Base-by-base conservation (phyloP, 2,797 vertebrate genomes). In the Emydoidea blandingii region DNA sequence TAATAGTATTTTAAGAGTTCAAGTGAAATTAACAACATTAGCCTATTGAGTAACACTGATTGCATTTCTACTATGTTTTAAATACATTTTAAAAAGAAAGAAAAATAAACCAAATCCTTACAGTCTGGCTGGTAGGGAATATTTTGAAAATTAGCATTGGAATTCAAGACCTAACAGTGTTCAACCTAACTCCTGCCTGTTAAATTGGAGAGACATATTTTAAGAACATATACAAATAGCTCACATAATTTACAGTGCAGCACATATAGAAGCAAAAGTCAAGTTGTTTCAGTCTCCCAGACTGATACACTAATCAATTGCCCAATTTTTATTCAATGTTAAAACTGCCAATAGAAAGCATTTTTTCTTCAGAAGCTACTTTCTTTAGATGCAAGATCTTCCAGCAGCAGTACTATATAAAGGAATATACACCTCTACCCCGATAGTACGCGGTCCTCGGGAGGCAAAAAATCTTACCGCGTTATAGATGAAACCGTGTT, bases 161-260 rank as follows among this genome's bases (percentile, higher is more conserved):
- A 76, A 80, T 89, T 83, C 89, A 44, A 86, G 74, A 94, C 2
- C 2, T 15, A 90, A 34, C 18, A 95, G 81, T 50, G 86, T 59
- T 90, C 65, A 91, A n/a, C 19, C 65, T 82, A 37, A 89, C 9
- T 21, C 47, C 18, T 54, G 27, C 4, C n/a, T 84, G 37, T 15
- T 59, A 87, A 81, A 88, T 0, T 59, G 65, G 50, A 49, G 93
- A 87, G 37, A 85, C 54, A 11, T 92, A 93, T 87, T 81, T 53
- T 52, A 93, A 81, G 85, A 89, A 86, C 41, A 88, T 19, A 54
- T 79, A 12, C 23, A 78, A 8, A 1, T 25, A 34, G 91, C 37
- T 89, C 79, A 16, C 16, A 68, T 29, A 86, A 93, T 18, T 56
- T 4, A 29, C n/a, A 34, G 34, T 31, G 27, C 34, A 72, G 6